phyloP scores from a whole-genome alignment of 2,797 vertebrate genomes.

The Neoniphon sammara region DNA sequence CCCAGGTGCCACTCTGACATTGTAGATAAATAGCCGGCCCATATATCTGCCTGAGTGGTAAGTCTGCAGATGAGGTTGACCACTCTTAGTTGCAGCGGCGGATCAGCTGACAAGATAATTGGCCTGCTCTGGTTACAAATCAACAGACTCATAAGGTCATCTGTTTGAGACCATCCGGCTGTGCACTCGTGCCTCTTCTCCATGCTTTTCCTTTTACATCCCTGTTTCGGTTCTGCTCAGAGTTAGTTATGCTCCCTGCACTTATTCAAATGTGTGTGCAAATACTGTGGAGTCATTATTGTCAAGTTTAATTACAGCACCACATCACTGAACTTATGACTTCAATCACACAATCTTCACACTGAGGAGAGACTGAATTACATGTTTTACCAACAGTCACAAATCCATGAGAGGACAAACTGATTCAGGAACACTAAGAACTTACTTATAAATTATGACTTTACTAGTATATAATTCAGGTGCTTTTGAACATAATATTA shows the following conservation, averaged over 20 bases:
- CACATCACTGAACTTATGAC: background rate
- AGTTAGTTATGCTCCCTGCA: background rate
- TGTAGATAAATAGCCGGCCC: background rate
- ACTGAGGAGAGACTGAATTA: background rate
- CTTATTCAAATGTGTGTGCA: background rate
- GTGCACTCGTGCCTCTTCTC: background rate
- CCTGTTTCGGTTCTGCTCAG: background rate
- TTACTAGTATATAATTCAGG: no score
- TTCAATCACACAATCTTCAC: background rate
- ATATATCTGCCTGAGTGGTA: background rate
- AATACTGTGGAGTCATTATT: background rate
- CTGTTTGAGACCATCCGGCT: background rate
- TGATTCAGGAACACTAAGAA: background rate
- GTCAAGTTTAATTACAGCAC: background rate
- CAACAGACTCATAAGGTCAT: slow-evolving; percentile 11
- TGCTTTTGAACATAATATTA: no score
- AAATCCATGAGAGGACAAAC: background rate
- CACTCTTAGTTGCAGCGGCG: background rate
- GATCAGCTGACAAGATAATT: slow-evolving; percentile 51
- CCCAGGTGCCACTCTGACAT: background rate
- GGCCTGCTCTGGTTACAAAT: slow-evolving; percentile 30
- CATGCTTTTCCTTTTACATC: background rate
- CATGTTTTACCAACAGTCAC: background rate
- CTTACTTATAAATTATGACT: no score
- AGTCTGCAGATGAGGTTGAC: slow-evolving; percentile 3